Base-by-base conservation (phyloP, 2,113 vertebrate genomes). In the Rhea americana region DNA sequence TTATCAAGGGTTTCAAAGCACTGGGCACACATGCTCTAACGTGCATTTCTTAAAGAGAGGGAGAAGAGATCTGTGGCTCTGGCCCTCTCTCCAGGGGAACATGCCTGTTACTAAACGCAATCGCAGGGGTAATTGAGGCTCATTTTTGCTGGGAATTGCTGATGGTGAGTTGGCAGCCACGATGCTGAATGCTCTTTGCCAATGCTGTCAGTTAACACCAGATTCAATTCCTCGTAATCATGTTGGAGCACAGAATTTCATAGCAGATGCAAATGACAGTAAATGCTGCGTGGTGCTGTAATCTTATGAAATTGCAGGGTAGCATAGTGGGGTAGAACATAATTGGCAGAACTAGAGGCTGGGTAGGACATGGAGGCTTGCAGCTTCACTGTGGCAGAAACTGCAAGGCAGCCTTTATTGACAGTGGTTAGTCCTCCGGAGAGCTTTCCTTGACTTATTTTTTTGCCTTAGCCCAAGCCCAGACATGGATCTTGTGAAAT, bases 211-310 rank as follows among this genome's bases (percentile, higher is more conserved):
- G 53, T 78, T 41, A 65, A 11, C 83, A 78, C 65, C 83, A 81
- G 66, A 48, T 65, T 30, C 0, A 0, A 88, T 88, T 81, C 61
- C 76, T 65, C 0, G 0, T 62, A 20, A 22, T 17, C 32, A 37
- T 62, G 41, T 11, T 71, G 82, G 51, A 79, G 77, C 58, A 66
- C 70, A 48, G 7, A 67, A 28, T 22, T 67, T 78, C 61, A 8
- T 1, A 8, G 83, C 1, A 7, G 62, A 32, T 61, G 45, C 30
- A n/a, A 45, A 2, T 11, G 30, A 28, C 25, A 59, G 63, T 21
- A 43, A 82, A n/a, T n/a, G 71, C 51, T 1, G 18, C 53, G 80
- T 3, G 24, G 14, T n/a, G 67, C 77, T 76, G 45, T 21, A 2
- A 17, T 37, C 3, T n/a, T 3, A 1, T 18, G 65, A 58, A 70